Percentiles rank a stretch among this genome's conserved stretches.
These are phyloP conservation scores for Pygocentrus nattereri DNA, from an alignment of 2,797 vertebrate genomes.

Conservation along the genomic window DNA sequence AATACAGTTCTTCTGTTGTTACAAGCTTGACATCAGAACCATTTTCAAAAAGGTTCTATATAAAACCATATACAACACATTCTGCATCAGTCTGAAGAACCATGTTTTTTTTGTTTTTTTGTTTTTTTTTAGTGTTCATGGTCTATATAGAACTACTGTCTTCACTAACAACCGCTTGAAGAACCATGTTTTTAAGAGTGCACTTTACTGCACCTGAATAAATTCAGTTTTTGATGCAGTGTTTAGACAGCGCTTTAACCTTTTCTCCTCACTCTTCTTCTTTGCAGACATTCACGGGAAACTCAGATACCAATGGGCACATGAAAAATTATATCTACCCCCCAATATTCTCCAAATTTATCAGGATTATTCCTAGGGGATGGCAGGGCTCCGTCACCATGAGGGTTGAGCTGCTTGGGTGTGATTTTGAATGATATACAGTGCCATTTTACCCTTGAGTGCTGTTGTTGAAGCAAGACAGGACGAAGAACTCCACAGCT, in stretches of 20 bases:
- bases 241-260: neutral
- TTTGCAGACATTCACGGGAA: constrained; percentile 88
- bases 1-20: no score
- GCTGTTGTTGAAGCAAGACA: neutral
- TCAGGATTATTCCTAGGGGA: constrained; percentile 86
- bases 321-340: constrained; percentile 90
- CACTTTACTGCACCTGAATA: no score
- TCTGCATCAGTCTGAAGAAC: no score
- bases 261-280: constrained; percentile 27
- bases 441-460: neutral
- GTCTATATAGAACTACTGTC: no score
- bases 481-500: neutral
- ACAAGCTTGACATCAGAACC: no score
- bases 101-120: no score
- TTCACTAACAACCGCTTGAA: no score
- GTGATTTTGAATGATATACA: constrained; percentile 81
- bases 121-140: no score
- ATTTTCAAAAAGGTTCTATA: no score
- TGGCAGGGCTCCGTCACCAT: constrained; percentile 89
- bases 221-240: neutral
- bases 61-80: no score
- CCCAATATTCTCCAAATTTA: constrained; percentile 90
- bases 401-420: constrained; percentile 92
- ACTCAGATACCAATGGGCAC: constrained; percentile 79
- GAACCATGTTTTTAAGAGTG: no score